phyloP scores from a whole-genome alignment of 2,113 vertebrate species.

The Bambusicola thoracicus region DNA sequence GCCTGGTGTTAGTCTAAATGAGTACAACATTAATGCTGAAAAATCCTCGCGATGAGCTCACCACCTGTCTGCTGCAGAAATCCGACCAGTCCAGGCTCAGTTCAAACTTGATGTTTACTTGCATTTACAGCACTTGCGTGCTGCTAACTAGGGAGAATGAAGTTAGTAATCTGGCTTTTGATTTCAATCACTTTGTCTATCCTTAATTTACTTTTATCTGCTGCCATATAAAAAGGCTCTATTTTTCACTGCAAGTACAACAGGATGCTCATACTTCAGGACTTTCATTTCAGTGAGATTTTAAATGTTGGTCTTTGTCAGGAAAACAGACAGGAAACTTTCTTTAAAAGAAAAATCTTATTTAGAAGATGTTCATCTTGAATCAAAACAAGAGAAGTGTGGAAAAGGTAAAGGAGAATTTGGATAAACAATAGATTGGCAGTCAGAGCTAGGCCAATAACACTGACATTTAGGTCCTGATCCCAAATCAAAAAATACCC shows the following conservation, averaged over 20 bases:
- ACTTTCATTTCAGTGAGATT: not conserved
- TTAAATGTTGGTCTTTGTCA: not conserved
- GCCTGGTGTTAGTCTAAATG: conserved; percentile 61
- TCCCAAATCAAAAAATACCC: not conserved
- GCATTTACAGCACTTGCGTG: not conserved
- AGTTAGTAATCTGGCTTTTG: conserved; percentile 35
- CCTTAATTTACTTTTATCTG: conserved; percentile 18
- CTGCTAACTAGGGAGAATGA: not conserved
- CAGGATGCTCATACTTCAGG: not conserved
- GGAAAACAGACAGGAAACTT: not conserved
- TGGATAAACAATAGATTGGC: not conserved
- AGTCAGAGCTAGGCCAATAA: not conserved
- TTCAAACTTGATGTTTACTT: conserved; percentile 40
- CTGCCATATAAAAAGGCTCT: not conserved
- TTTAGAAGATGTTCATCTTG: not conserved
- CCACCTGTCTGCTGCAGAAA: conserved; percentile 65
- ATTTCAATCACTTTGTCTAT: not conserved
- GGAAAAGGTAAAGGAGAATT: not conserved
- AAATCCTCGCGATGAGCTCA: conserved; percentile 56
- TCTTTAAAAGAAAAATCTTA: not conserved
- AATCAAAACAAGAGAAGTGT: not conserved
- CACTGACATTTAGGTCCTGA: not conserved
- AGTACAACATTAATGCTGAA: conserved; percentile 55
- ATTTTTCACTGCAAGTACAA: not conserved
- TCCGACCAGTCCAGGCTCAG: not conserved